Evolutionary conservation across 30 jellyfish, hydroid and myxozoan genomes (phyloP).

Genomic region (Rhopilema esculentum): DNA sequence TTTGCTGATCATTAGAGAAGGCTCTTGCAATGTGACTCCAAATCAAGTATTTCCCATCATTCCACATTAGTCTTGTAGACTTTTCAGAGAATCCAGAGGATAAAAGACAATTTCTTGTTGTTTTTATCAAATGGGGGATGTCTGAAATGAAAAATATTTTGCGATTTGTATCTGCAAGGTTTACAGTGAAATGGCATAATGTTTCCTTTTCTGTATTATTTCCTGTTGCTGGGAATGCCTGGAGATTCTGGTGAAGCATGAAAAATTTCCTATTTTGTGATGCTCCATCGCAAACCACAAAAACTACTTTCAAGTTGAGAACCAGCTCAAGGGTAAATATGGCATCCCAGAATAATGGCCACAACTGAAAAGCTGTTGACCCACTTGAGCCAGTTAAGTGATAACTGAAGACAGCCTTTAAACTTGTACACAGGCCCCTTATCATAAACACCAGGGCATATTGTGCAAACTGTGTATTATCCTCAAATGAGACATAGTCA

Average conservation of each 20-base stretch:
- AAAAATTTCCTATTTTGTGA: not conserved
- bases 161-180: not conserved
- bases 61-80: not conserved
- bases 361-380: too few species aligned
- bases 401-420: too few species aligned
- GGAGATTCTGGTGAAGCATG: not conserved
- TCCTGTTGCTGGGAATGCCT: not conserved
- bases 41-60: not conserved
- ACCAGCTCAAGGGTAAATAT: not conserved
- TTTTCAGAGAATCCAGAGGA: not conserved
- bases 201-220: not conserved
- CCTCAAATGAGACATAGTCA: too few species aligned
- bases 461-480: too few species aligned
- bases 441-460: too few species aligned
- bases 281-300: not conserved
- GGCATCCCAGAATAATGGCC: not conserved
- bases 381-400: too few species aligned
- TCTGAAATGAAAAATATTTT: not conserved
- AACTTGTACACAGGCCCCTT: too few species aligned
- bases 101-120: not conserved
- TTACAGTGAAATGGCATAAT: not conserved
- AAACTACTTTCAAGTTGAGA: not conserved
- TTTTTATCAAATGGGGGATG: not conserved
- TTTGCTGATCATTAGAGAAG: not conserved
- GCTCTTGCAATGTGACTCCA: not conserved